phyloP scores from a whole-genome alignment of 2,888 invertebrate genomes.

The Agriotes lineatus region DNA sequence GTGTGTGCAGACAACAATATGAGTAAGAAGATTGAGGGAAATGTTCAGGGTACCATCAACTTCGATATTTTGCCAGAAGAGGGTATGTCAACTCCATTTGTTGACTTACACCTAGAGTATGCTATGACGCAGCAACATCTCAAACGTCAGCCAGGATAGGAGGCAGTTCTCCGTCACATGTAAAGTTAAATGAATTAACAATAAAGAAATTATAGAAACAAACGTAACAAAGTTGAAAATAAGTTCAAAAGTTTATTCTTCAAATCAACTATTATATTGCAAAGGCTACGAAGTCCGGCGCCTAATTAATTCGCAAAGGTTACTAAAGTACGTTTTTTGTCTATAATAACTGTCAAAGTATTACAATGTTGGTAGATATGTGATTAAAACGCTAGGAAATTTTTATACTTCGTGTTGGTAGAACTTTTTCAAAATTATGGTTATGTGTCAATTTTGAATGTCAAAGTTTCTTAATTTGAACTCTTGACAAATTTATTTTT shows the following conservation, averaged over 20 bases:
- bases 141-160: conserved; percentile 17
- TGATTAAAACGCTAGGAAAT: no score
- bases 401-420: no score
- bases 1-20: neutral
- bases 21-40: neutral
- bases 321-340: no score
- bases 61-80: neutral
- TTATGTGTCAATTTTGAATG: no score
- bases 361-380: no score
- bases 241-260: conserved; percentile 24
- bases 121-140: neutral
- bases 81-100: no score
- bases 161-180: conserved; percentile 23
- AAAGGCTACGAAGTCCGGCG: no score
- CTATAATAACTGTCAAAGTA: no score
- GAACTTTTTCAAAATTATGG: no score
- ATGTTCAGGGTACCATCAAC: neutral
- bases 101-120: neutral
- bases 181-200: conserved; percentile 30
- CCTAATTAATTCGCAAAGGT: no score
- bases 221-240: conserved; percentile 19
- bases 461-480: no score
- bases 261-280: conserved; percentile 3
- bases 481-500: no score
- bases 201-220: neutral